These are phyloP conservation scores for Drosophila guanche DNA, from an alignment of 1,140 invertebrate genomes.

Conservation along the genomic window DNA sequence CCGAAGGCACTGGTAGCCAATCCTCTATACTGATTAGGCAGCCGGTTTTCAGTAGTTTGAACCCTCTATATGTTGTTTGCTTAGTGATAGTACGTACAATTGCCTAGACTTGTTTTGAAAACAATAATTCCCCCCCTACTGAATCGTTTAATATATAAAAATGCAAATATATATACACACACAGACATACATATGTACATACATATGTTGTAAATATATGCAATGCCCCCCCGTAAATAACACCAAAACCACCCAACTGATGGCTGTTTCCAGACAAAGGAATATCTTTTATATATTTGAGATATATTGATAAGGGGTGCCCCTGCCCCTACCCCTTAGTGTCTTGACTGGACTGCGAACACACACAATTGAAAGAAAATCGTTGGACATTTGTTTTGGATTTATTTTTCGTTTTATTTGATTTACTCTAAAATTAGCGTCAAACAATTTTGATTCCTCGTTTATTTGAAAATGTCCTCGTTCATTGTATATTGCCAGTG, in stretches of 20 bases:
- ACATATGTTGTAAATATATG: slow-evolving; percentile 5
- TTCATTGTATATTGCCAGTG: slow-evolving; percentile 46
- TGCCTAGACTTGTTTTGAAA: slow-evolving; percentile 62
- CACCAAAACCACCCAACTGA: too few species aligned
- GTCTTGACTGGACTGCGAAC: neutral
- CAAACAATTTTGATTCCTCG: slow-evolving; percentile 59
- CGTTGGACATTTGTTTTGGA: neutral
- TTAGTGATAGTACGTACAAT: slow-evolving; percentile 51
- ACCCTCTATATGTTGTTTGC: too few species aligned
- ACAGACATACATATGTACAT: slow-evolving; percentile 25
- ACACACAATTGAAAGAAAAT: neutral
- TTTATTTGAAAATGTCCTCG: slow-evolving; percentile 6
- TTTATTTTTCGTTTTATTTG: slow-evolving; percentile 27
- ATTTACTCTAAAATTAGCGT: slow-evolving; percentile 73
- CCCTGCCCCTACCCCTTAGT: too few species aligned
- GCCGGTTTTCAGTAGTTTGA: too few species aligned
- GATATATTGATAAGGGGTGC: too few species aligned
- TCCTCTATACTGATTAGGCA: too few species aligned
- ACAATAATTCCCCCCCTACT: slow-evolving; percentile 9
- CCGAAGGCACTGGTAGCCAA: too few species aligned
- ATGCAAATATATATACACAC: slow-evolving; percentile 27
- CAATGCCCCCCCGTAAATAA: neutral
- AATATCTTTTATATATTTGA: too few species aligned
- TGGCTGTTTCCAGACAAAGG: too few species aligned
- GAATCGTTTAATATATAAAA: slow-evolving; percentile 31